Conservation (phyloP, 2,113 vertebrate genomes). For the Tursiops truncatus region DNA sequence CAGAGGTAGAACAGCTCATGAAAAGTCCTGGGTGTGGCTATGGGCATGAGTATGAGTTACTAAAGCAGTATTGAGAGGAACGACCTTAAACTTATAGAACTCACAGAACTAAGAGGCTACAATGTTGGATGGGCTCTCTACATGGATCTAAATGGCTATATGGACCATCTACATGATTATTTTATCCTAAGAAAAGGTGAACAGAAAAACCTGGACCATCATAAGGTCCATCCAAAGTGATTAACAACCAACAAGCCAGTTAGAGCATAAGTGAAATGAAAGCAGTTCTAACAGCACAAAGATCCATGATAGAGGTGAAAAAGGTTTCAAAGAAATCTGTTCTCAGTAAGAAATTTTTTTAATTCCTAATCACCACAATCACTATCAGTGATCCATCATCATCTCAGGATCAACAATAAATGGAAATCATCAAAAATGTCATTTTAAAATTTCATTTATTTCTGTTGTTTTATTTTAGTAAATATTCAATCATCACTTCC, state of each 20-base stretch:
- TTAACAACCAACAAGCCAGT: background rate
- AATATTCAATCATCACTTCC: background rate
- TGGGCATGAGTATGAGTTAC: background rate
- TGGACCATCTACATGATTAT: background rate
- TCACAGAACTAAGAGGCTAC: background rate
- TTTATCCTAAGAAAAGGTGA: conserved; percentile 14
- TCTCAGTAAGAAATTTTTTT: conserved; percentile 31
- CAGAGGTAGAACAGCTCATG: background rate
- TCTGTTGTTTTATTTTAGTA: conserved; percentile 37
- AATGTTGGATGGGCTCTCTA: background rate
- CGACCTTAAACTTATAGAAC: conserved; percentile 18
- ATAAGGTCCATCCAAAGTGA: background rate
- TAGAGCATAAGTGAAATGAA: conserved; percentile 12
- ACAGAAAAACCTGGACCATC: background rate
- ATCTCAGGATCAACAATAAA: background rate
- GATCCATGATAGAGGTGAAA: background rate
- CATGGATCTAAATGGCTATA: background rate
- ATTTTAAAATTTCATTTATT: conserved; percentile 27
- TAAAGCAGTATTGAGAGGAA: background rate
- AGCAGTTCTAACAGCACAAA: background rate
- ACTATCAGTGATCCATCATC: background rate
- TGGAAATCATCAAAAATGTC: conserved; percentile 16
- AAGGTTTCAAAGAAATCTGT: background rate
- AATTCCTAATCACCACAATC: background rate
- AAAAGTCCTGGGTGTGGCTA: background rate